phyloP scores from a whole-genome alignment of 1,140 invertebrate genomes.

The Drosophila subpulchrella region DNA sequence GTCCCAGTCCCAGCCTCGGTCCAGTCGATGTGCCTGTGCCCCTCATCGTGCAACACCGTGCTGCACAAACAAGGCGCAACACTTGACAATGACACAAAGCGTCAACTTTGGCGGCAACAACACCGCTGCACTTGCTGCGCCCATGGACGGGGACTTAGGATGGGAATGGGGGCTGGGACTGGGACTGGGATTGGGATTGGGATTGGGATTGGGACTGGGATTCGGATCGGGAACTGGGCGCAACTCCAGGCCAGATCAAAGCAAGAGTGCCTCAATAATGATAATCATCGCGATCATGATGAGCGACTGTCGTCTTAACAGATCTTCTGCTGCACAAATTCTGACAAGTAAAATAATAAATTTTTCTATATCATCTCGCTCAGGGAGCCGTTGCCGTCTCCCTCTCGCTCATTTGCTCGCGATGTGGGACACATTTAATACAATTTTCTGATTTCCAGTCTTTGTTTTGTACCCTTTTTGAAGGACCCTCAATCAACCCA shows the following conservation, averaged over 20 bases:
- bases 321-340: constrained; percentile 64
- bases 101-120: constrained; percentile 77
- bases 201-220: not conserved
- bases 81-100: constrained; percentile 80
- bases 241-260: constrained; percentile 67
- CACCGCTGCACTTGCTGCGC: constrained; percentile 65
- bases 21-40: not conserved
- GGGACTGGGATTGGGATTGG: not conserved
- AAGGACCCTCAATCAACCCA: constrained; percentile 80
- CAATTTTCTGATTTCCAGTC: constrained; percentile 59
- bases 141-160: constrained; percentile 22
- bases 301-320: constrained; percentile 71
- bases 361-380: constrained; percentile 60
- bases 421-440: constrained; percentile 82
- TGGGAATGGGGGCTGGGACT: not conserved
- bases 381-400: not conserved
- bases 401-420: constrained; percentile 5
- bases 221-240: constrained; percentile 20
- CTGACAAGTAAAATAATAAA: constrained; percentile 71
- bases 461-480: constrained; percentile 75
- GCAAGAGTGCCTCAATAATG: constrained; percentile 83
- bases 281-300: constrained; percentile 75
- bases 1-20: too few relatives aligned
- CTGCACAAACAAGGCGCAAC: constrained; percentile 61
- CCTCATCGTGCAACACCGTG: constrained; percentile 3